phyloP scores from a whole-genome alignment of 2,113 vertebrate genomes.

The Gambusia holbrooki region DNA sequence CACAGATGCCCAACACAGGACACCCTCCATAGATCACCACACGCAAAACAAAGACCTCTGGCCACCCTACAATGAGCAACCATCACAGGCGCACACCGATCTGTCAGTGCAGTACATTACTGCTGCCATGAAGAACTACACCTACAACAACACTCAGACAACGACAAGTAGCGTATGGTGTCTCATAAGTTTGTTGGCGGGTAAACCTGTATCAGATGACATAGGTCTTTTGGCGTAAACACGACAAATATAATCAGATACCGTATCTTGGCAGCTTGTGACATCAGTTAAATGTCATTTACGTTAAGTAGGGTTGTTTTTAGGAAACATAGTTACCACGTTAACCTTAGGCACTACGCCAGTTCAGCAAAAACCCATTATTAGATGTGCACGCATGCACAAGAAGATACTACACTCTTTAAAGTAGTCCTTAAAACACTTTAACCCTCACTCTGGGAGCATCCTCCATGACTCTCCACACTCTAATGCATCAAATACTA shows the following conservation, averaged over 20 bases:
- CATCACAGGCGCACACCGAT: slow-evolving; percentile 56
- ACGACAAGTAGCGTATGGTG: slow-evolving; percentile 65
- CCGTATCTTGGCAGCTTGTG: slow-evolving; percentile 73
- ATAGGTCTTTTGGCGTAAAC: slow-evolving; percentile 66
- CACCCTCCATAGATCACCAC: slow-evolving; percentile 60
- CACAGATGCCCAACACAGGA: slow-evolving; percentile 59
- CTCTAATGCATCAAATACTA: slow-evolving; percentile 73
- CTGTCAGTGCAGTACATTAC: slow-evolving; percentile 70
- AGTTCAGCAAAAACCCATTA: slow-evolving; percentile 69
- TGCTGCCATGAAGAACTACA: slow-evolving; percentile 64
- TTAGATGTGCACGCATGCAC: slow-evolving; percentile 63
- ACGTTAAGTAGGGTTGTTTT: slow-evolving; percentile 55
- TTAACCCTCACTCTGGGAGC: slow-evolving; percentile 73
- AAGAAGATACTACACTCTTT: slow-evolving; percentile 60
- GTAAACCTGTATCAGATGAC: slow-evolving; percentile 56
- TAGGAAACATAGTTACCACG: slow-evolving; percentile 55
- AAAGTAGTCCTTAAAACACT: slow-evolving; percentile 64
- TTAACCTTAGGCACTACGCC: slow-evolving; percentile 60
- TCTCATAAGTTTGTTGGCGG: slow-evolving; percentile 59
- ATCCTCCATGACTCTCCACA: slow-evolving; percentile 56
- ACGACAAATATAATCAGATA: slow-evolving; percentile 46
- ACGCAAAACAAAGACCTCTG: slow-evolving; percentile 48
- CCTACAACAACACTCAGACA: slow-evolving; percentile 56
- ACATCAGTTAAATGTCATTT: slow-evolving; percentile 66
- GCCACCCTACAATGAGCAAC: slow-evolving; percentile 43